Base-by-base conservation (phyloP, 2,888 invertebrate species). In the Venusia cambrica region DNA sequence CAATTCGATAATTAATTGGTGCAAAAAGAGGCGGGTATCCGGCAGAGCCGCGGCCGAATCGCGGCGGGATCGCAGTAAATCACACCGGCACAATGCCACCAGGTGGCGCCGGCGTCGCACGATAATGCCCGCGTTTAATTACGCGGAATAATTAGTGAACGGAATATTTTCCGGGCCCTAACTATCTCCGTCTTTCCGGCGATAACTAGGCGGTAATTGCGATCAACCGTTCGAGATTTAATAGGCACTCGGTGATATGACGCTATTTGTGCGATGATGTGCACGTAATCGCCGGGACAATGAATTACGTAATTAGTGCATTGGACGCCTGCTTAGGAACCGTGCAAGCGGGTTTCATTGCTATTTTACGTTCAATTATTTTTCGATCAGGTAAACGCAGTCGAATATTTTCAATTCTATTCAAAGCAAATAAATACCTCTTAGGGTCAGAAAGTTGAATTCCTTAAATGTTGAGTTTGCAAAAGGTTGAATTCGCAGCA, bases 61-160 rank as follows among this genome's bases (percentile, higher is more conserved):
- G 79, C 75, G 70, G 64, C 72, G 71, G 80, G 74, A 74, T 72
- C 77, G 83, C 84, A 72, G 81, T 87, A 87, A 87, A 87, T 87
- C 85, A 87, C 73, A 62, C 49, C 62, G 72, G 72, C 81, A 87
- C 87, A 87, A 87, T 80, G 84, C 76, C 73, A 73, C 67, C 85
- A 87, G 84, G 84, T 87, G 85, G 84, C 80, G 79, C 68, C 79
- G 79, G 80, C 81, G 77, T 68, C 75, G 77, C 74, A 67, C 79
- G 83, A 83, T 85, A 84, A 85, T 85, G 74, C 80, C 61, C 73
- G 77, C 78, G 87, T 84, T 87, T 87, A 87, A 87, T 87, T 87
- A 85, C 87, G 80, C 76, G 87, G 88, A 87, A 88, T 88, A 88
- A 87, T 87, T 87, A 87, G 83, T 80, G 84, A 83, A 81, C 83